Base-by-base conservation (phyloP, 23 tunicate species). In the Diplosoma virens region DNA sequence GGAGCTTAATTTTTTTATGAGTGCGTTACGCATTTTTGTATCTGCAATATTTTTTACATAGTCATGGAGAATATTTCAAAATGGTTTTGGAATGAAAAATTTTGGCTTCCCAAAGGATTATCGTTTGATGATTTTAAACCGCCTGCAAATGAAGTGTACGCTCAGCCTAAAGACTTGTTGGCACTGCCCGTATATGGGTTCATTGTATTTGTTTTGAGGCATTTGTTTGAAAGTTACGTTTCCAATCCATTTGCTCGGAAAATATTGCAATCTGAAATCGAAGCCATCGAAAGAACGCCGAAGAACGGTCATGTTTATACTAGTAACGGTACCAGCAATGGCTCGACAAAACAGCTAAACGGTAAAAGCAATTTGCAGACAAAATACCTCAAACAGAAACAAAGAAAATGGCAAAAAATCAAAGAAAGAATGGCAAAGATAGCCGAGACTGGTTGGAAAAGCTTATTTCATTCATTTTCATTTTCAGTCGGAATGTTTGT, bases 61-160 rank as follows among this genome's bases (percentile, higher is more conserved):
- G n/a, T n/a, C n/a, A 73, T 73, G 78, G 35, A 47, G 14, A 50
- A 24, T 3, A 23, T 73, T 16, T 73, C 78, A 25, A 50, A 46
- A 11, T 48, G 78, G 78, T 73, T 73, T 47, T 73, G 78, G 78
- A 73, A 73, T 18, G 59, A 47, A 7, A n/a, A 29, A 29, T 73
- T 73, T 50, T 73, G 78, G 78, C 22, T 73, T 9, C 78, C 78
- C 23, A 33, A 47, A 3, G 78, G 78, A 17, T 2, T 25, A 2
- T n/a, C 78, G 25, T 73, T 73, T n/a, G n/a, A 73, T 31, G 78
- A 73, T 73, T 2, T 50, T 3, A 9, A 25, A 7, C 7, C 31
- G 22, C 26, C 25, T 2, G 6, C 5, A 3, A 45, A 36, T 22
- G 59, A 4, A 25, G 17, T 24, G 25, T 73, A 73, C 31, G 32